Conservation (phyloP, 2,797 vertebrate species). For the Podargus strigoides region DNA sequence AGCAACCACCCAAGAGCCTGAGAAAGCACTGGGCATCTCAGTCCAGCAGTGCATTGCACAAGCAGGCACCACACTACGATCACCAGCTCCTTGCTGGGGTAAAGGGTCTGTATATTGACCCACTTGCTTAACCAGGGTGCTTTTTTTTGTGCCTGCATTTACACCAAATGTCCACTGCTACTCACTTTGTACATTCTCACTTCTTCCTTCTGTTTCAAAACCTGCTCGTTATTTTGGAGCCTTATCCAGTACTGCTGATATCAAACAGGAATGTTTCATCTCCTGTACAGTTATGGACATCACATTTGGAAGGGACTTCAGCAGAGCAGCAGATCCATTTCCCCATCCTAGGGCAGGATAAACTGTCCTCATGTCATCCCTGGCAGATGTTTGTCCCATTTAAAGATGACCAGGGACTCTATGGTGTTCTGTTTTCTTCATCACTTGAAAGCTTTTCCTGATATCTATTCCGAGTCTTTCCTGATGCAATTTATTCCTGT, state of each 20-base stretch:
- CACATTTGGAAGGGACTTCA: neutral
- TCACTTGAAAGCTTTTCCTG: neutral
- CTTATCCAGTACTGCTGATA: neutral
- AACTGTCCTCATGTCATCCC: neutral
- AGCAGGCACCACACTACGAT: neutral
- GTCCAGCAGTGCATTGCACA: neutral
- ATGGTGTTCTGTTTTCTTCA: neutral
- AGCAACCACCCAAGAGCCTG: neutral
- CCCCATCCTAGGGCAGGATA: neutral
- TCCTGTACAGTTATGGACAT: neutral
- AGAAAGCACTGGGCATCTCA: neutral
- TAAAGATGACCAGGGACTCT: neutral
- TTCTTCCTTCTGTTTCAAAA: neutral
- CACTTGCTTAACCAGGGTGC: neutral
- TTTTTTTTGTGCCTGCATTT: neutral
- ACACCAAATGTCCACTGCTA: neutral
- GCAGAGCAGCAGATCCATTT: neutral
- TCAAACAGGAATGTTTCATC: neutral
- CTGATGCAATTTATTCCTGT: neutral
- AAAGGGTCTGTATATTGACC: neutral
- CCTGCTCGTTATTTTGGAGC: neutral
- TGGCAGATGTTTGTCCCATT: conserved; percentile 12
- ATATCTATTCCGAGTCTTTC: neutral
- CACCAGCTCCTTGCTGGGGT: neutral
- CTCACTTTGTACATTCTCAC: neutral